Conservation (phyloP, 2,888 invertebrate genomes). For the Drosophila robusta region DNA sequence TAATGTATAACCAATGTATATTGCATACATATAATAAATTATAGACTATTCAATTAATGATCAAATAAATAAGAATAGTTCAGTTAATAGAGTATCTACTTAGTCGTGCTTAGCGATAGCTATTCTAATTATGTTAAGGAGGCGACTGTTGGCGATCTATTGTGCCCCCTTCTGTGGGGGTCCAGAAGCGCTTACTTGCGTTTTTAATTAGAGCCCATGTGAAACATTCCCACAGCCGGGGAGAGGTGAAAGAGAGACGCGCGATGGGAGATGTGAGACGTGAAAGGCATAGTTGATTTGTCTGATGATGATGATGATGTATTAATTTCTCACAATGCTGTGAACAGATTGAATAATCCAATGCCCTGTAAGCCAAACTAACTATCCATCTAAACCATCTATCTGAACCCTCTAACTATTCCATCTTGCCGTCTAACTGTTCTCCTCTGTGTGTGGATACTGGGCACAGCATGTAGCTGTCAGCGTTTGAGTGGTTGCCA, state of each 20-base stretch:
- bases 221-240: slow-evolving; percentile 40
- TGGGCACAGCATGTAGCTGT: slow-evolving; percentile 72
- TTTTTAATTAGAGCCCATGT: slow-evolving; percentile 54
- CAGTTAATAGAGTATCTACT: background rate
- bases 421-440: slow-evolving; percentile 13
- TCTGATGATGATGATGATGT: slow-evolving; percentile 63
- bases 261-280: slow-evolving; percentile 11
- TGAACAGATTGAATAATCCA: slow-evolving; percentile 72
- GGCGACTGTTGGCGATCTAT: background rate
- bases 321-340: slow-evolving; percentile 74
- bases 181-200: slow-evolving; percentile 21
- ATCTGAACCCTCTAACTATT: slow-evolving; percentile 7
- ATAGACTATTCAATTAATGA: too few relatives aligned
- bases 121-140: background rate
- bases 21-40: too few relatives aligned
- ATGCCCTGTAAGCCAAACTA: slow-evolving; percentile 36
- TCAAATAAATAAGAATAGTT: background rate
- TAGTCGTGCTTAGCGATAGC: background rate
- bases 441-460: background rate
- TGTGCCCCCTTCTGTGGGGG: background rate
- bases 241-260: background rate
- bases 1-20: too few relatives aligned
- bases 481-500: slow-evolving; percentile 65
- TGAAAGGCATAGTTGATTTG: slow-evolving; percentile 57
- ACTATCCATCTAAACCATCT: slow-evolving; percentile 30